Conservation (phyloP, 2,888 invertebrate species). For the Cheilosia grossa region DNA sequence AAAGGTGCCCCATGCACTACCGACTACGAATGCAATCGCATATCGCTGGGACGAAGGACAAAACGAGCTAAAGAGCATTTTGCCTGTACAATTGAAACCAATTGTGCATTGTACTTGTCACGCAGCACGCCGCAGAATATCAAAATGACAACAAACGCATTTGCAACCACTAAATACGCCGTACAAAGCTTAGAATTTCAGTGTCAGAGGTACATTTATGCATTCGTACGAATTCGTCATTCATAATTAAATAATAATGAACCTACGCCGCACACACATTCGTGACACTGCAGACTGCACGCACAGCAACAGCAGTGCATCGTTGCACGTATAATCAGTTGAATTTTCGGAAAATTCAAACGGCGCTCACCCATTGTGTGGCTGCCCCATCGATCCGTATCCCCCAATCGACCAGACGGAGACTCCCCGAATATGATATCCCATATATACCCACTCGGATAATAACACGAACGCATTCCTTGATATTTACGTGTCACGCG, state of each 20-base stretch:
- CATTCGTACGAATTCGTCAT: slow-evolving; percentile 22
- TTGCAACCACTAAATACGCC: background rate
- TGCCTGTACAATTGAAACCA: too few relatives aligned
- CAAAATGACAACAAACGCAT: background rate
- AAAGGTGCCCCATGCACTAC: too few relatives aligned
- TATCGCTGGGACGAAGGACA: too few relatives aligned
- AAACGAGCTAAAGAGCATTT: too few relatives aligned
- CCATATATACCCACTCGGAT: background rate
- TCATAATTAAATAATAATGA: slow-evolving; percentile 32
- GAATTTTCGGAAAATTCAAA: slow-evolving; percentile 15
- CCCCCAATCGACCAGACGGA: background rate
- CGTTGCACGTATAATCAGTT: slow-evolving; percentile 11
- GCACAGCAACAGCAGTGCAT: background rate
- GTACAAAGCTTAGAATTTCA: background rate
- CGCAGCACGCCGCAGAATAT: too few relatives aligned
- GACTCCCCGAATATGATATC: slow-evolving; percentile 5
- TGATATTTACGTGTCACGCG: slow-evolving; percentile 51
- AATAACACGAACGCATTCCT: slow-evolving; percentile 39
- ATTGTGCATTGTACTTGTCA: too few relatives aligned
- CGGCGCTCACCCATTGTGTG: background rate
- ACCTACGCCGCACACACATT: background rate
- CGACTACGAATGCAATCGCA: too few relatives aligned
- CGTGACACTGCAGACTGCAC: too few relatives aligned
- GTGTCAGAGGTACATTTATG: background rate
- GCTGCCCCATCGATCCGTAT: slow-evolving; percentile 1